Conservation (phyloP, 2,797 vertebrate genomes). For the Sebastes elongatus region DNA sequence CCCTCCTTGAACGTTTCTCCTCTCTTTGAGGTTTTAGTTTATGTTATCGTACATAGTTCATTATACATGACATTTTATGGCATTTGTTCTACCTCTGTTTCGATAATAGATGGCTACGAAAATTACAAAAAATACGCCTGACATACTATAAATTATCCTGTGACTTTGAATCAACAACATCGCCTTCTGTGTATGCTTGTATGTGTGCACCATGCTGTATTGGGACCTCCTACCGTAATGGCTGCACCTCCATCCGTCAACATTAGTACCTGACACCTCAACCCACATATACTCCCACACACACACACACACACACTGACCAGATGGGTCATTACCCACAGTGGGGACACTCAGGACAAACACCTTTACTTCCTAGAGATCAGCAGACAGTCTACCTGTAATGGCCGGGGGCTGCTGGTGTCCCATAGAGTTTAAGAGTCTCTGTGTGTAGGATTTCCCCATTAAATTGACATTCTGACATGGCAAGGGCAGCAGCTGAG, state of each 20-base stretch:
- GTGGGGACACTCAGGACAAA: slow-evolving; percentile 65
- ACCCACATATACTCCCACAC: slow-evolving; percentile 17
- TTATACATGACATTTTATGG: neutral
- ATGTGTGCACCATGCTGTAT: slow-evolving; percentile 11
- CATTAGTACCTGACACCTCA: slow-evolving; percentile 66
- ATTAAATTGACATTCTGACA: slow-evolving; percentile 37
- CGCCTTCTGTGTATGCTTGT: slow-evolving; percentile 5
- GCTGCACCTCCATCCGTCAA: slow-evolving; percentile 61
- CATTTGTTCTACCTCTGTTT: neutral
- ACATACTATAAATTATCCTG: neutral
- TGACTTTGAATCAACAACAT: slow-evolving; percentile 44
- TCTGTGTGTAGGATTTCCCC: slow-evolving; percentile 18
- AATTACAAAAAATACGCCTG: neutral
- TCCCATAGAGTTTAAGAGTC: slow-evolving; percentile 34
- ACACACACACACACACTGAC: slow-evolving; percentile 7
- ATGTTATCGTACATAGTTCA: neutral
- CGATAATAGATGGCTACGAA: neutral
- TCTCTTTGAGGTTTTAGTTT: neutral
- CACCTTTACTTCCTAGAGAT: slow-evolving; percentile 64
- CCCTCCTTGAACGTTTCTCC: neutral
- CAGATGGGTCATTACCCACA: slow-evolving; percentile 73
- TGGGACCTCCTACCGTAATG: slow-evolving; percentile 36
- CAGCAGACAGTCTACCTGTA: slow-evolving; percentile 54
- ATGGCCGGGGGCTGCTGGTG: slow-evolving; percentile 38
- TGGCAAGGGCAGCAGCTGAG: slow-evolving; percentile 16